Percentiles rank a stretch among this genome's conserved stretches.
These are phyloP conservation scores for Drosophila diplacantha DNA, from an alignment of 2,888 invertebrate genomes.

Conservation along the genomic window DNA sequence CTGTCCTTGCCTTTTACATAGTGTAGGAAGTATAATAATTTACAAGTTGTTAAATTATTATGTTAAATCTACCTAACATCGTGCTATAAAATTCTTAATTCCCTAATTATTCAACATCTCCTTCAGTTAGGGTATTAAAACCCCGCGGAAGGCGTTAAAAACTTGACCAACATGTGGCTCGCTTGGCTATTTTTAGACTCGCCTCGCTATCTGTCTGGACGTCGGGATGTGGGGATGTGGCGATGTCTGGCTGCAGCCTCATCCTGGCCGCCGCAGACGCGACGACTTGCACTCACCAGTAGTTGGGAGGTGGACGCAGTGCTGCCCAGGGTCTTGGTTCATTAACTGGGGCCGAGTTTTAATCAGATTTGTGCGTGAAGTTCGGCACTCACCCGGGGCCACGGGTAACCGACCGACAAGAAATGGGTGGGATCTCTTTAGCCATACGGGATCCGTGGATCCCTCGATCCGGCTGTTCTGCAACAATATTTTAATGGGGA, in stretches of 20 bases:
- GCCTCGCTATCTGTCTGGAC: conserved; percentile 37
- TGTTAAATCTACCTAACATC: not conserved
- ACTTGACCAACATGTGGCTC: conserved; percentile 68
- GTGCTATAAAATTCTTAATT: not conserved
- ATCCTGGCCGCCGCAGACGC: conserved; percentile 1
- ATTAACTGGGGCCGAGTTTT: conserved; percentile 38
- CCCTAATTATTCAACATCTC: not conserved
- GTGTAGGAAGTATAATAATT: not conserved
- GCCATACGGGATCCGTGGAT: not conserved
- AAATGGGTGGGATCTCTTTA: conserved; percentile 53
- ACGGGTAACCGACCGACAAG: conserved; percentile 43
- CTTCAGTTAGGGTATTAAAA: not conserved
- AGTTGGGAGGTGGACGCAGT: conserved; percentile 9
- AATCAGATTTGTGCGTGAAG: conserved; percentile 70
- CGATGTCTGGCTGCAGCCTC: conserved; percentile 21
- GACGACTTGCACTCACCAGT: conserved; percentile 4
- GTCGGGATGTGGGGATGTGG: conserved; percentile 3
- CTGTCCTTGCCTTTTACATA: not conserved
- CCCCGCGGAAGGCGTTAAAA: conserved; percentile 22
- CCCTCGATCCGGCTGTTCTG: conserved; percentile 10
- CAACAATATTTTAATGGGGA: conserved; percentile 39
- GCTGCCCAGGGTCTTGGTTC: conserved; percentile 32
- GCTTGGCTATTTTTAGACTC: conserved; percentile 58
- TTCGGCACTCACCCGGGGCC: conserved; percentile 36
- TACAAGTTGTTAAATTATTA: not conserved